Evolutionary conservation across 1,140 invertebrate genomes (phyloP).

Genomic region (Plutomurus gul): DNA sequence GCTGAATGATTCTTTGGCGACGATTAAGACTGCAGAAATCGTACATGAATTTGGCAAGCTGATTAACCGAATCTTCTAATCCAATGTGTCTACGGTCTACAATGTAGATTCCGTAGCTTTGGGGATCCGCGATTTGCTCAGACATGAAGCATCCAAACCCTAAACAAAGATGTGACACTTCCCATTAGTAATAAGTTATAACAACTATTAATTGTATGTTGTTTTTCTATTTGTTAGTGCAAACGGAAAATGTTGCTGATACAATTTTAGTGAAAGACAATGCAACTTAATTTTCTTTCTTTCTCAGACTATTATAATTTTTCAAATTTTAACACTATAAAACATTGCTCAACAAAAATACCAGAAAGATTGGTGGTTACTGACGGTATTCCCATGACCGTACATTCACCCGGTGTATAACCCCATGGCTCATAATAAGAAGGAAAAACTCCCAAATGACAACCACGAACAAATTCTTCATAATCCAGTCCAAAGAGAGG

Average conservation of each 20-base stretch:
- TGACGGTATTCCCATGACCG: slow-evolving; percentile 98
- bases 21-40: slow-evolving; percentile 90
- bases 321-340: no score
- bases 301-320: no score
- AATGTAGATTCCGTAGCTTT: slow-evolving; percentile 98
- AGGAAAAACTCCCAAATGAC: slow-evolving; percentile 97
- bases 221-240: not conserved
- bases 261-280: not conserved
- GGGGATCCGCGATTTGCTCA: slow-evolving; percentile 95
- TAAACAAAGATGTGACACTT: slow-evolving; percentile 55
- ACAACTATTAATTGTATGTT: not conserved
- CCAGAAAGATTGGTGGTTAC: slow-evolving; percentile 96
- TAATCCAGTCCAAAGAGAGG: slow-evolving; percentile 98
- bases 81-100: slow-evolving; percentile 89
- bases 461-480: slow-evolving; percentile 98
- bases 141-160: slow-evolving; percentile 99
- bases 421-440: slow-evolving; percentile 99
- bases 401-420: slow-evolving; percentile 99
- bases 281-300: no score
- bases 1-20: slow-evolving; percentile 95
- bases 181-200: not conserved
- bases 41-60: slow-evolving; percentile 92
- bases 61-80: slow-evolving; percentile 87
- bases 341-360: no score
- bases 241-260: not conserved